Conservation (phyloP, 1,140 invertebrate genomes). For the Monochamus saltuarius region DNA sequence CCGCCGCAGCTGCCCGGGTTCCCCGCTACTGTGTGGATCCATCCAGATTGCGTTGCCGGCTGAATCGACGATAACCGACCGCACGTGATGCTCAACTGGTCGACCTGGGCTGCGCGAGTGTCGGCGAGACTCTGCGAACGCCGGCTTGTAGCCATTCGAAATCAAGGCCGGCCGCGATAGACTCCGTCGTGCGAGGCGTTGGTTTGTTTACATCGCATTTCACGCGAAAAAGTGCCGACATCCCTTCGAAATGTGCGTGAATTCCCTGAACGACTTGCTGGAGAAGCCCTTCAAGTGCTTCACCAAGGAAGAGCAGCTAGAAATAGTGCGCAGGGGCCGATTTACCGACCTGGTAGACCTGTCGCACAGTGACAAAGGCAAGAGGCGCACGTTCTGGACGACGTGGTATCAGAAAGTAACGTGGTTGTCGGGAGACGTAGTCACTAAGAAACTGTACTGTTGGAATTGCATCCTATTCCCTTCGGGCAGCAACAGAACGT, state of each 20-base stretch:
- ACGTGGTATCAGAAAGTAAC: slow-evolving; percentile 9
- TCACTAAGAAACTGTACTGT: slow-evolving; percentile 6
- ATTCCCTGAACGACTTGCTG: background rate
- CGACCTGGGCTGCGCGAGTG: background rate
- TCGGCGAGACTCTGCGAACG: slow-evolving; percentile 8
- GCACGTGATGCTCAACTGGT: too few relatives aligned
- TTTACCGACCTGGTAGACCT: slow-evolving; percentile 6
- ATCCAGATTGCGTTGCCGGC: too few relatives aligned
- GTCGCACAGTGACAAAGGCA: slow-evolving; percentile 2
- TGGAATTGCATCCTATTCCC: slow-evolving; percentile 11
- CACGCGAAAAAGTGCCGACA: too few relatives aligned
- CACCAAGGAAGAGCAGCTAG: slow-evolving; percentile 6
- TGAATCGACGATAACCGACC: too few relatives aligned
- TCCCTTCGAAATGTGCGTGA: background rate
- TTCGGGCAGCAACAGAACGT: background rate
- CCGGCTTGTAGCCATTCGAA: background rate
- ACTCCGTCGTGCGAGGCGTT: too few relatives aligned
- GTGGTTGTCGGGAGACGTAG: slow-evolving; percentile 1
- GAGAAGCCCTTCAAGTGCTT: background rate
- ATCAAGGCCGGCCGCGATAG: background rate
- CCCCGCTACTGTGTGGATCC: too few relatives aligned
- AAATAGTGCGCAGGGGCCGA: slow-evolving; percentile 6
- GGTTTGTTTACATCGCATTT: background rate
- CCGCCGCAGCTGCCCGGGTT: too few relatives aligned
- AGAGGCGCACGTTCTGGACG: slow-evolving; percentile 2